phyloP scores from a whole-genome alignment of 2,888 invertebrate species.

The Junonia oenone region DNA sequence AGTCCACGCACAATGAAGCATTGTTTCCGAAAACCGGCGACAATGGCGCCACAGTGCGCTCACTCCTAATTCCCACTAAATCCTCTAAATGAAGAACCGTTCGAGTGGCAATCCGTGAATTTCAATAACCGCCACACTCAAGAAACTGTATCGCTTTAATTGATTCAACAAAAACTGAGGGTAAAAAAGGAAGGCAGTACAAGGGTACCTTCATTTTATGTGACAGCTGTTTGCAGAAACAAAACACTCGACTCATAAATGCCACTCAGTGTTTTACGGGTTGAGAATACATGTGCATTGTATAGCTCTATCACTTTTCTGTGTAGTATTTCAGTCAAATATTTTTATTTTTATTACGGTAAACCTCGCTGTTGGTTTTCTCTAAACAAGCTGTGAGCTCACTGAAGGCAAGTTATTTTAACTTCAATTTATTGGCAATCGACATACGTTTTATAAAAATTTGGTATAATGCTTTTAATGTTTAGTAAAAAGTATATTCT shows the following conservation, averaged over 20 bases:
- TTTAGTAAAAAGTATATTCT: no score
- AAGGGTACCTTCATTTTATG: conserved; percentile 26
- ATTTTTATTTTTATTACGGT: background rate
- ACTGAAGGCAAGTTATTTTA: no score
- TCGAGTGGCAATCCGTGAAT: conserved; percentile 60
- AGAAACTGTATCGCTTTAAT: conserved; percentile 57
- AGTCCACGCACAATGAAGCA: conserved; percentile 52
- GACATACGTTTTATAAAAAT: no score
- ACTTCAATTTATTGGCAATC: no score
- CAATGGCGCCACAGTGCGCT: conserved; percentile 55
- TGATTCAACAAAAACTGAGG: conserved; percentile 53
- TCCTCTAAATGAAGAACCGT: conserved; percentile 55
- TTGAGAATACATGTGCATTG: background rate
- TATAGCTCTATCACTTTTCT: conserved; percentile 2
- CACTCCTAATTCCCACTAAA: conserved; percentile 60
- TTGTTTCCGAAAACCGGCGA: conserved; percentile 57
- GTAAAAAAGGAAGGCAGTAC: conserved; percentile 22
- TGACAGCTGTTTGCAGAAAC: conserved; percentile 37
- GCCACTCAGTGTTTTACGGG: conserved; percentile 22
- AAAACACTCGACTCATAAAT: conserved; percentile 29
- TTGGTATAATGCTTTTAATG: no score
- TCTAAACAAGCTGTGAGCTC: no score
- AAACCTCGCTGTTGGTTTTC: no score
- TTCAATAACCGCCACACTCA: conserved; percentile 47
- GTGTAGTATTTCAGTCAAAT: background rate